Base-by-base conservation (phyloP, 1,140 invertebrate genomes). In the Aphelinus certus region DNA sequence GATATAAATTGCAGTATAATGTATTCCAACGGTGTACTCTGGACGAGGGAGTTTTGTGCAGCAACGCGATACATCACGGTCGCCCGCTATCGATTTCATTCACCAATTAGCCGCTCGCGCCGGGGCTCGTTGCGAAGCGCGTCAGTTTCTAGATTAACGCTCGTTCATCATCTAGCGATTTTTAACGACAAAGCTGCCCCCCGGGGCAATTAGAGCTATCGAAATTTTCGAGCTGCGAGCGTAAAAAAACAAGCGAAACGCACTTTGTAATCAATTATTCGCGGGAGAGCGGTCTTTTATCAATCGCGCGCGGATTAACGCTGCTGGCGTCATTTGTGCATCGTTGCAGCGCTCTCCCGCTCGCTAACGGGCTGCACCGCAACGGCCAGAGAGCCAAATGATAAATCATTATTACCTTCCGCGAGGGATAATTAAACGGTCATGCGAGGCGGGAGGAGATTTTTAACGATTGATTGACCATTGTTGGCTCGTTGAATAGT, bases 401-500 rank as follows among this genome's bases (percentile, higher is more conserved):
- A 74, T 74, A 62, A 74, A 68, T 74, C 57, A 74, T 74, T 48
- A 56, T 56, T 68, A 42, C 49, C 45, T 55, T 9, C 68, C 48
- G 9, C 7, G 57, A 1, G n/a, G n/a, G 56, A 73, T 67, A 61
- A 73, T 73, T 73, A 67, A 73, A 67, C 65, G 51, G 9, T 56
- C 9, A 53, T 53, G 9, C 4, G 51, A 53, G 4, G 51, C 4
- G 4, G 4, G 51, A 53, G 51, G 51, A 4, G 51, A 26, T 26
- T 26, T 26, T 26, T 26, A 26, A 26, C 26, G 26, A 26, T 26
- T 26, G 42, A 71, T 9, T 43, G 3, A 51, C 9, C 10, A 60
- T 7, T 1, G 6, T 49, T n/a, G 47, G 26, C 26, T 26, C 26
- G 26, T 26, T 26, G 26, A 0, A 26, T 26, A 0, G 26, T 26